Percentiles rank a stretch among this genome's conserved stretches.
These are phyloP conservation scores for Anodontia alba DNA, from an alignment of 2,888 invertebrate species.

Conservation along the genomic window DNA sequence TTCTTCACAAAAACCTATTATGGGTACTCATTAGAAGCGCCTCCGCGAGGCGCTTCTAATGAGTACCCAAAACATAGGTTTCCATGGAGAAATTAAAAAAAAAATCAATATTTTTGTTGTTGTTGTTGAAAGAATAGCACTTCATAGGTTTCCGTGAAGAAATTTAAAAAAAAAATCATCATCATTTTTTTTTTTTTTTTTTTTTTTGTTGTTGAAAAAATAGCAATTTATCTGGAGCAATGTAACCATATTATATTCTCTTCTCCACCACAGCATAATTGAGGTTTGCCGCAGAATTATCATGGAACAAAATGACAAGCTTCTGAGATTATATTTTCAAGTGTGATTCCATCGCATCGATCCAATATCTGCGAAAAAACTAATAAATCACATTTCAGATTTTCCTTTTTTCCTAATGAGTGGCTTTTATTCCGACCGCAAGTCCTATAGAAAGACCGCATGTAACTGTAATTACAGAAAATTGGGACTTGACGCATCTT, in stretches of 20 bases:
- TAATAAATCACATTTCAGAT: slow-evolving; percentile 11
- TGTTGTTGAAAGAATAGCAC: no score
- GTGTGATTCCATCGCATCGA: slow-evolving; percentile 7
- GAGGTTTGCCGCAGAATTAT: slow-evolving; percentile 15
- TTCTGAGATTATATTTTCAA: slow-evolving; percentile 7
- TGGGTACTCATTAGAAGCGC: no score
- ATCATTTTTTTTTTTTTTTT: not conserved
- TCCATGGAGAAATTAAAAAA: no score
- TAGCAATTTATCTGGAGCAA: not conserved
- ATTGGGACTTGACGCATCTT: slow-evolving; percentile 33
- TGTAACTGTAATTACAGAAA: slow-evolving; percentile 49
- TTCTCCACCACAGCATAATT: not conserved
- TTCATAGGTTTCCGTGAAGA: no score
- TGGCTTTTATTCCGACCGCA: slow-evolving; percentile 43
- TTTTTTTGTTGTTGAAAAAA: not conserved
- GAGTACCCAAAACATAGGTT: no score
- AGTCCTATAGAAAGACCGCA: slow-evolving; percentile 41
- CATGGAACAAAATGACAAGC: slow-evolving; percentile 11
- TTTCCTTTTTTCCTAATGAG: slow-evolving; percentile 3
- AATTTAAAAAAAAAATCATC: no score
- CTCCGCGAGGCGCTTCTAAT: no score
- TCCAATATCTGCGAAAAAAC: slow-evolving; percentile 3
- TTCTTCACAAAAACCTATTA: no score
- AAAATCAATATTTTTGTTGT: no score
- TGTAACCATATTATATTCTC: not conserved